Conservation (phyloP, 2,888 invertebrate genomes). For the Lithosia quadra region DNA sequence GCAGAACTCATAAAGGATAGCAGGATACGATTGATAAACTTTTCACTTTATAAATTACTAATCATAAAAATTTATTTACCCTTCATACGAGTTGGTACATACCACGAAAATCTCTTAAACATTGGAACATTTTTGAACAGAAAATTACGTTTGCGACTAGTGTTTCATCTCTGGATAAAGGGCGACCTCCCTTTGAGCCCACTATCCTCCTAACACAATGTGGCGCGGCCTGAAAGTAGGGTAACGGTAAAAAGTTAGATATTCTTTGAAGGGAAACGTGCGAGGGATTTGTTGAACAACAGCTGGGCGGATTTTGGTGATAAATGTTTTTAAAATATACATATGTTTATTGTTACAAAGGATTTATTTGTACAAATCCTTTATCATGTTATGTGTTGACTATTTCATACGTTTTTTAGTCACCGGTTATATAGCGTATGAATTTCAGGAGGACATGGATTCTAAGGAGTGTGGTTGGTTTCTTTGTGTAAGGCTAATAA, state of each 20-base stretch:
- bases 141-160: conserved; percentile 30
- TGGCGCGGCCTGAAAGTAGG: conserved; percentile 62
- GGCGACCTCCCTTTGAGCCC: conserved; percentile 65
- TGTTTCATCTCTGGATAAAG: conserved; percentile 56
- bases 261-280: conserved; percentile 11
- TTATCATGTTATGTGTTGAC: background rate
- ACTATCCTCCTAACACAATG: conserved; percentile 48
- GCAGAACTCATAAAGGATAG: no score
- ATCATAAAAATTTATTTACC: background rate
- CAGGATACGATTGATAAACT: no score
- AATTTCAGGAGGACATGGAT: background rate
- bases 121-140: conserved; percentile 24
- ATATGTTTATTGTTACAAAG: background rate
- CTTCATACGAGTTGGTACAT: background rate
- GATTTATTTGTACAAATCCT: background rate
- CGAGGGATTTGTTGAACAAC: conserved; percentile 7
- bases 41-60: background rate
- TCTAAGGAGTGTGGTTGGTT: background rate
- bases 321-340: conserved; percentile 10
- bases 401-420: background rate
- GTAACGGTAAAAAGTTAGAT: conserved; percentile 61
- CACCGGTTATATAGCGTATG: background rate
- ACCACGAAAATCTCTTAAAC: background rate
- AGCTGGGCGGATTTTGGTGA: conserved; percentile 20
- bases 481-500: background rate